Evolutionary conservation across 2,797 vertebrate genomes (phyloP).

Genomic region (Helicolenus hilgendorfi): DNA sequence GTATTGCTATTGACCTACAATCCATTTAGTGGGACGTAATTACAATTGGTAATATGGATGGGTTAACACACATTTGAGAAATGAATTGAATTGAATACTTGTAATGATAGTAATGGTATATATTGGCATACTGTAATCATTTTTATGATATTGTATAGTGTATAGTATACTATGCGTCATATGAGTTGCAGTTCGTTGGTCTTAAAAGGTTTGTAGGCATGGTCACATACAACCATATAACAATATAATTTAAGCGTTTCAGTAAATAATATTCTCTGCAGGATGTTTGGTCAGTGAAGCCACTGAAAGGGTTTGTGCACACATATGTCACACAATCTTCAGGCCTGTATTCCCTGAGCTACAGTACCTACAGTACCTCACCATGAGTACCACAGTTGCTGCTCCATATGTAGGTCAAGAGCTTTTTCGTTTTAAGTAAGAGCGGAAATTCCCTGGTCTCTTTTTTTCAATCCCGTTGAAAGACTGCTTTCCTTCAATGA

Average conservation of each 20-base stretch:
- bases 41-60: neutral
- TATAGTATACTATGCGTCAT: neutral
- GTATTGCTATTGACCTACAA: neutral
- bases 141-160: neutral
- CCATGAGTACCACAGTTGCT: constrained; percentile 39
- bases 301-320: neutral
- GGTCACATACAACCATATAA: neutral
- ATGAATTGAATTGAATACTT: neutral
- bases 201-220: neutral
- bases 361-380: constrained; percentile 19
- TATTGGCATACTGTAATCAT: neutral
- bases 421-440: constrained; percentile 81
- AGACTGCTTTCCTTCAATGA: constrained; percentile 33
- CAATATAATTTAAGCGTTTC: neutral
- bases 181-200: neutral
- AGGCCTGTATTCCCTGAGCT: constrained; percentile 43
- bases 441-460: constrained; percentile 70
- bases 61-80: neutral
- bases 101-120: neutral
- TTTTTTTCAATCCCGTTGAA: constrained; percentile 47
- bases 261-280: neutral
- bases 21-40: neutral
- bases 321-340: constrained; percentile 24
- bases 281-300: neutral
- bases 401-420: constrained; percentile 82